A percentile compares a stretch with the other conserved stretches of the same genome.
phyloP scores from a whole-genome alignment of 2,797 vertebrate genomes.

The Poeciliopsis infans region DNA sequence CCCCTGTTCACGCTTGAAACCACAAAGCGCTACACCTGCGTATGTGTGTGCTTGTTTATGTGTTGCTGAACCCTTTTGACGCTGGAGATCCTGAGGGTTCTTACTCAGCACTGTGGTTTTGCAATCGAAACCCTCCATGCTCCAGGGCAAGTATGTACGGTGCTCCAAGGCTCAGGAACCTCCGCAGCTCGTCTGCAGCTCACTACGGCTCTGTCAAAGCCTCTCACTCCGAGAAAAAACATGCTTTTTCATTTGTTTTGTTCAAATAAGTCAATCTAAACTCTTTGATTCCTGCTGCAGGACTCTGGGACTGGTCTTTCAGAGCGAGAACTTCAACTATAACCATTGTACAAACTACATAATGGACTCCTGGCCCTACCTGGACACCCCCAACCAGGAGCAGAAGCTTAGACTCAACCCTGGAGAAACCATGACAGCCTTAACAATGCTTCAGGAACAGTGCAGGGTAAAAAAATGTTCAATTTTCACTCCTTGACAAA shows the following conservation, averaged over 20 bases:
- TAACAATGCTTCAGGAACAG: slow-evolving; percentile 92
- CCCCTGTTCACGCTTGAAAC: slow-evolving; percentile 27
- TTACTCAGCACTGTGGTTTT: slow-evolving; percentile 84
- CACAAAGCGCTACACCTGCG: not conserved
- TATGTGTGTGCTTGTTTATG: slow-evolving; percentile 21
- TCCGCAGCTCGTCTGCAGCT: slow-evolving; percentile 67
- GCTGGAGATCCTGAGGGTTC: slow-evolving; percentile 27
- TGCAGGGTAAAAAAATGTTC: slow-evolving; percentile 84
- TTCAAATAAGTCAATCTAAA: not conserved
- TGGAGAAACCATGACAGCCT: slow-evolving; percentile 86
- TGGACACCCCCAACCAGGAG: slow-evolving; percentile 81
- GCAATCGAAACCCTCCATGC: slow-evolving; percentile 92
- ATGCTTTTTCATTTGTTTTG: not conserved
- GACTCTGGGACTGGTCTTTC: slow-evolving; percentile 89
- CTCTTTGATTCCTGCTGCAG: slow-evolving; percentile 66
- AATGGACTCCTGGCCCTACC: slow-evolving; percentile 92
- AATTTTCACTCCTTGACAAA: not conserved
- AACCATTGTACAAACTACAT: slow-evolving; percentile 86
- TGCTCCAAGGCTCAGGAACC: slow-evolving; percentile 72
- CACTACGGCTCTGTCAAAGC: slow-evolving; percentile 17
- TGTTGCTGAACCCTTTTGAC: slow-evolving; percentile 43
- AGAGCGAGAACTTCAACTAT: slow-evolving; percentile 91
- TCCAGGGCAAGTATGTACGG: slow-evolving; percentile 89
- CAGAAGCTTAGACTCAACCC: slow-evolving; percentile 88
- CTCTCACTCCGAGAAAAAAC: not conserved